Base-by-base conservation (phyloP, 2,113 vertebrate species). In the Okapia johnstoni region DNA sequence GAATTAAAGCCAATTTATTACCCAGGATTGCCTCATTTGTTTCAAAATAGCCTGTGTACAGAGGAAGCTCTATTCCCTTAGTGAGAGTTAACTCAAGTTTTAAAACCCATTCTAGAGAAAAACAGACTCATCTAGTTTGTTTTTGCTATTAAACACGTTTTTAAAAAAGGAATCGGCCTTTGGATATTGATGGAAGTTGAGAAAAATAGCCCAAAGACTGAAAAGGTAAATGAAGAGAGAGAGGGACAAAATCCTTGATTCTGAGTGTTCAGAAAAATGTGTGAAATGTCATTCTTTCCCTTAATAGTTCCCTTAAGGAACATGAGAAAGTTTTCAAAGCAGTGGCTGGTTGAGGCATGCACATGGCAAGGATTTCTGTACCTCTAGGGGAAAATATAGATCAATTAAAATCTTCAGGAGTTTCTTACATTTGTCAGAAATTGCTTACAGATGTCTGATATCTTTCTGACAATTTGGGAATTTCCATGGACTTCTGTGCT, bases 1-100 rank as follows among this genome's bases (percentile, higher is more conserved):
- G 90, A 88, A 73, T 88, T 95, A 93, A 87, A 93, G 77, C 63
- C 52, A 50, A n/a, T 70, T 84, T 91, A 33, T 85, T 81, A 36
- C 28, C 21, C 63, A 85, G 36, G 30, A 26, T 88, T 30, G 36
- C 58, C 46, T 88, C 86, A 50, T 93, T 93, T 93, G 63, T 95
- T 97, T 93, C 57, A 70, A 73, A 95, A 63, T 46, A 88, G 63
- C 11, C 61, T 80, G 17, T 7, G 21, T 36, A 40, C 55, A 83
- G 86, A 94, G 43, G 81, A 94, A 85, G 26, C 30, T 63, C 1
- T 50, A 16, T 40, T 92, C 79, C 52, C 60, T 66, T 21, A 54
- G 84, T 0, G 9, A 93, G 90, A 48, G 79, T 77, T 61, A 86
- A 63, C 54, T 70, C n/a, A 36, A 26, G 16, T 50, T 95, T 91